phyloP scores from a whole-genome alignment of 2,888 invertebrate species.

The Eledone cirrhosa region DNA sequence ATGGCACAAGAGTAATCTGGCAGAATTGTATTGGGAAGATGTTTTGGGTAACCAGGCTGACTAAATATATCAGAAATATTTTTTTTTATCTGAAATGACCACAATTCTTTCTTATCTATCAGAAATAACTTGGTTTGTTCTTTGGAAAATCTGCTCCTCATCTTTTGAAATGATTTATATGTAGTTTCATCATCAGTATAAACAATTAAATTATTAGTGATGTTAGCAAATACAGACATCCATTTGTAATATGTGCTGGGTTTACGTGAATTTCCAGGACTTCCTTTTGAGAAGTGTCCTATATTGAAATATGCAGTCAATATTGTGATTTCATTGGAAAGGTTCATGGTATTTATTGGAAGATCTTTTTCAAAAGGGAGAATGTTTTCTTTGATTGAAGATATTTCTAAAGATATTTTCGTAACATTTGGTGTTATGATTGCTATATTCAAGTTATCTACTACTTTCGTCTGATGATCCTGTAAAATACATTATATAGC shows the following conservation, averaged over 20 bases:
- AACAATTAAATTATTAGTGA: conserved; percentile 52
- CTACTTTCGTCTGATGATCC: no score
- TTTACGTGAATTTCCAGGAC: conserved; percentile 33
- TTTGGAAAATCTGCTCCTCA: conserved; percentile 40
- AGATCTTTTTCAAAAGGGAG: no score
- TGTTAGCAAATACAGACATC: conserved; percentile 52
- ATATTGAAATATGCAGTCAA: conserved; percentile 53
- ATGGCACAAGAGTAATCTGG: conserved; percentile 58
- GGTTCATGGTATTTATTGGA: not conserved
- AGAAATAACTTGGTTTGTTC: conserved; percentile 41
- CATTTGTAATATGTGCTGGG: conserved; percentile 47
- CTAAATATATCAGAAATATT: conserved; percentile 46
- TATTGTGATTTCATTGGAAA: conserved; percentile 45
- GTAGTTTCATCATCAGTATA: conserved; percentile 48
- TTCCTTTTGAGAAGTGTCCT: conserved; percentile 45
- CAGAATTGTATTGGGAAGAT: conserved; percentile 55
- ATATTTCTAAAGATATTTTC: no score
- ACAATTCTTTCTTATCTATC: conserved; percentile 42
- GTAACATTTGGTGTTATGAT: no score
- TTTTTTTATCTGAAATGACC: conserved; percentile 48
- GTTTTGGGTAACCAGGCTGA: conserved; percentile 50
- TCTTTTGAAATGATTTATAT: conserved; percentile 37
- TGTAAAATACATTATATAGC: no score
- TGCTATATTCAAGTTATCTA: no score
- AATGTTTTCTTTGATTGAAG: no score